Evolutionary conservation across 2,113 vertebrate genomes (phyloP), one percentile per base, ranked within the genome.

Genomic region (Campylomormyrus numenius): DNA sequence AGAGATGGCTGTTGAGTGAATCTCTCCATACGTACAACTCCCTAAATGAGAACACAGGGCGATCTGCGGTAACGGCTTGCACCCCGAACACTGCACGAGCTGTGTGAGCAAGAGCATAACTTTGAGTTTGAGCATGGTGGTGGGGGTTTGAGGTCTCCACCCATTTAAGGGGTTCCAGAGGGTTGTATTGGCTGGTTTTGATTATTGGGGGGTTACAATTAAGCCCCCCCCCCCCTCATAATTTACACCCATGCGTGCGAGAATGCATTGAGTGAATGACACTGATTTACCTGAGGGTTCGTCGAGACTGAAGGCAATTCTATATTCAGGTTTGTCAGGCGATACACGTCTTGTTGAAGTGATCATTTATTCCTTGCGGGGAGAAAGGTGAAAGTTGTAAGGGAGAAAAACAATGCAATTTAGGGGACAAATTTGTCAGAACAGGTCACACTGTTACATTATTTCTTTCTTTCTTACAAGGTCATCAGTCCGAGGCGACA

Each of bases 221-320:
- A 39, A 39, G 35, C 35, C 45, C 0, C 49, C 2, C n/a, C n/a
- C 15, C 4, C 52, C 52, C 52, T 4, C 19, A 53, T 53, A 58
- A n/a, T 62, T 58, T 58, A 58, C 21, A 2, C 21, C 21, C 56
- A n/a, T n/a, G 56, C 24, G 8, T 62, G 56, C 8, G 7, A n/a
- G 7, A 62, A 62, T 27, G 62, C 62, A 27, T 66, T 66, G 62
- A 27, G 24, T 66, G 62, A 89, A 3, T 11, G 46, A 24, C 42
- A 90, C 10, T 31, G 31, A 89, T 39, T 92, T 97, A 99, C 98
- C 98, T 97, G 97, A 92, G 90, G 97, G 95, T 88, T 97, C 94
- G 92, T 95, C 96, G 49, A 99, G 97, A 95, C 97, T 99, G 96
- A 99, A 99, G 94, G 98, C 97, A 90, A 99, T 99, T 95, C 97